phyloP scores from a whole-genome alignment of 2,888 invertebrate species.

The Lampropteryx suffumata region DNA sequence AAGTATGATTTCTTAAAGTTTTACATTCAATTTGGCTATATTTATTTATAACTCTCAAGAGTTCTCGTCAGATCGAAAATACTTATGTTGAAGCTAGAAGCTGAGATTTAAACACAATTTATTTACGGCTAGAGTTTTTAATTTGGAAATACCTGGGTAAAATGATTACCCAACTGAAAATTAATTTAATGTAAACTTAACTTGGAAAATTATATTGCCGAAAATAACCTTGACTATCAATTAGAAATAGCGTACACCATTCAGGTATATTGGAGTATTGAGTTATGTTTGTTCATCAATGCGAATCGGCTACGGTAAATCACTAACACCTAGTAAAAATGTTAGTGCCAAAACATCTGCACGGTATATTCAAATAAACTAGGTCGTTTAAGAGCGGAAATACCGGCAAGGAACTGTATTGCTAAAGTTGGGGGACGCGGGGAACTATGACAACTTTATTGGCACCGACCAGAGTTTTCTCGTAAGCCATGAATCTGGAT shows the following conservation, averaged over 20 bases:
- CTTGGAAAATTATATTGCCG: slow-evolving; percentile 3
- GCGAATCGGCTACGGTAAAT: slow-evolving; percentile 16
- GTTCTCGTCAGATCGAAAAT: too few species aligned
- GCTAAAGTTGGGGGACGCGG: slow-evolving; percentile 30
- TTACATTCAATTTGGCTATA: too few species aligned
- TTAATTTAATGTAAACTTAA: slow-evolving; percentile 20
- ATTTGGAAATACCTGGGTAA: slow-evolving; percentile 24
- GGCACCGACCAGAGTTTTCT: slow-evolving; percentile 32
- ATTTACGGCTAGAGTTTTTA: slow-evolving; percentile 18
- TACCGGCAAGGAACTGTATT: slow-evolving; percentile 33
- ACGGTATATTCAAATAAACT: slow-evolving; percentile 32
- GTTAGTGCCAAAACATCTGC: slow-evolving; percentile 30
- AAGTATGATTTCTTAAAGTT: too few species aligned
- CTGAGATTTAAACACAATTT: slow-evolving; percentile 20
- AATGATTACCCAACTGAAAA: slow-evolving; percentile 23
- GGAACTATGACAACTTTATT: slow-evolving; percentile 35
- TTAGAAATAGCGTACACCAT: not conserved
- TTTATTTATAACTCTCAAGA: too few species aligned
- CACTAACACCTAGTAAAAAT: slow-evolving; percentile 28
- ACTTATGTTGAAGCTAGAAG: too few species aligned
- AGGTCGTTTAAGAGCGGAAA: slow-evolving; percentile 31
- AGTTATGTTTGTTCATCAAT: not conserved
- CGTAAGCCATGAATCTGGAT: slow-evolving; percentile 32
- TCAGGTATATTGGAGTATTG: not conserved
- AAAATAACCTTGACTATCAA: slow-evolving; percentile 1